phyloP scores from a whole-genome alignment of 2,113 vertebrate genomes.

The Eulemur macaco region DNA sequence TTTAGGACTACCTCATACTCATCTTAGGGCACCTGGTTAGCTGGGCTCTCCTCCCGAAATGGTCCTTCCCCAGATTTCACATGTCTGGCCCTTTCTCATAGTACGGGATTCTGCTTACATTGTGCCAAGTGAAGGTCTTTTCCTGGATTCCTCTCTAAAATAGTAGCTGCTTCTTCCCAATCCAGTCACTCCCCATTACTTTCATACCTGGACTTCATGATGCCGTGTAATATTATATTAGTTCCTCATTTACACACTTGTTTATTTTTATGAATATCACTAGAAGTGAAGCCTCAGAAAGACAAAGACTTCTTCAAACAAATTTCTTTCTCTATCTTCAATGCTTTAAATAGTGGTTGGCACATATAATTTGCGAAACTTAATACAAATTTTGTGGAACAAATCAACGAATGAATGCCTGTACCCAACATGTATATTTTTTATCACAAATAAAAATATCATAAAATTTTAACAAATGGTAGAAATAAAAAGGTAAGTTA shows the following conservation, averaged over 20 bases:
- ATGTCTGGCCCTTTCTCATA: neutral
- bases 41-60: neutral
- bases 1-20: neutral
- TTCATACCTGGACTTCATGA: neutral
- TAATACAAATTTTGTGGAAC: neutral
- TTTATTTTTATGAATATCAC: neutral
- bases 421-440: neutral
- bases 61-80: neutral
- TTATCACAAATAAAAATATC: neutral
- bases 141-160: neutral
- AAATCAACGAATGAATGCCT: neutral
- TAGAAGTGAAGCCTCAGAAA: neutral
- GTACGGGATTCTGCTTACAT: neutral
- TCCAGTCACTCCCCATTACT: neutral
- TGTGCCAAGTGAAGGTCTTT: neutral
- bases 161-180: neutral
- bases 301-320: neutral
- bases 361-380: neutral
- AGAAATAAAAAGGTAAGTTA: neutral
- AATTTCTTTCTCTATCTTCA: neutral
- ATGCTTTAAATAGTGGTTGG: neutral
- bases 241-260: neutral
- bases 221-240: neutral
- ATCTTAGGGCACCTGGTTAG: neutral
- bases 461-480: neutral